Conservation (phyloP, 2,113 vertebrate species). For the Protobothrops flavoviridis region DNA sequence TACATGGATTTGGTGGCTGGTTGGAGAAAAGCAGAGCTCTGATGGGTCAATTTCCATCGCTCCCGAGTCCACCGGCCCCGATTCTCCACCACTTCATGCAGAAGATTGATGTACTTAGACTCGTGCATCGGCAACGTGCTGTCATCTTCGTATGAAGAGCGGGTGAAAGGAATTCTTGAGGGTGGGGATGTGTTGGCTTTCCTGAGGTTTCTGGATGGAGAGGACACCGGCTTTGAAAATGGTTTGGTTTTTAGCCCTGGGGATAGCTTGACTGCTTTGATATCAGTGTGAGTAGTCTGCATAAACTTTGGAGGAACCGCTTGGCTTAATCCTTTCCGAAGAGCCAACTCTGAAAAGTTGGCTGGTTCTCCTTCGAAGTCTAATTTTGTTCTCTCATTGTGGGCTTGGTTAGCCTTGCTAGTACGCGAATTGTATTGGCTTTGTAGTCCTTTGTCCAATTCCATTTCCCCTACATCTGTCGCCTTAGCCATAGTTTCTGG, state of each 20-base stretch:
- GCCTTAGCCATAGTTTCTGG: background rate
- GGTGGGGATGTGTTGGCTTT: background rate
- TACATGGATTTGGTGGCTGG: background rate
- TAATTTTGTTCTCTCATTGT: background rate
- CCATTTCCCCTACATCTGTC: background rate
- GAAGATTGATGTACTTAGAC: slow-evolving; percentile 69
- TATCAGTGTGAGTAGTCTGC: background rate
- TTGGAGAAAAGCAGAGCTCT: slow-evolving; percentile 37
- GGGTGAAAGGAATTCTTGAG: background rate
- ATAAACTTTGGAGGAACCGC: background rate
- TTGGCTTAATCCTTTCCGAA: background rate
- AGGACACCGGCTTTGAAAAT: background rate
- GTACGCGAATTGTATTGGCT: background rate
- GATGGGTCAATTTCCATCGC: slow-evolving; percentile 70
- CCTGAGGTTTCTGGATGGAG: background rate
- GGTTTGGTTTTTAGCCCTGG: background rate
- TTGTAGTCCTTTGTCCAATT: background rate
- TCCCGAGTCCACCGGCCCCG: slow-evolving; percentile 77
- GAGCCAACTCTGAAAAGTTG: background rate
- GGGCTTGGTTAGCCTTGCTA: background rate
- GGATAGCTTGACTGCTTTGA: background rate
- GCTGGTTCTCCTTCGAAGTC: background rate
- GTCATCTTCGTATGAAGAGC: slow-evolving; percentile 65
- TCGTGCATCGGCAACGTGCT: slow-evolving; percentile 56
- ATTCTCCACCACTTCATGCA: slow-evolving; percentile 79